Evolutionary conservation across 2,113 vertebrate genomes (phyloP), one percentile per base, ranked within the genome.

Genomic region (Micronycteris hirsuta): DNA sequence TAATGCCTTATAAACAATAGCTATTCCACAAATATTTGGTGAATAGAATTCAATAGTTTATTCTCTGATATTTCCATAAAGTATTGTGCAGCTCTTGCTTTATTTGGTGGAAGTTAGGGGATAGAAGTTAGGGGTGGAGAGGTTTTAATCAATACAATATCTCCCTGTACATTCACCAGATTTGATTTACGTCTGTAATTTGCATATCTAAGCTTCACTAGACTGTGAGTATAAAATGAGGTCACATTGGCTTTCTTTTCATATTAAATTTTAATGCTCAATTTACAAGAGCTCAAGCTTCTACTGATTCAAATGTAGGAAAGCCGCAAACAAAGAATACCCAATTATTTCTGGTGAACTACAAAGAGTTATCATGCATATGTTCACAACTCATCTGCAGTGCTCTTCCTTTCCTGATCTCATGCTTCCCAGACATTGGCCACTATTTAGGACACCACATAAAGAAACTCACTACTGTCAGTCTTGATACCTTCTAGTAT

Each of bases 241-340:
- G 88, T 95, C 80, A 94, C 17, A 83, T 16, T 94, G 83, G 47
- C 26, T 83, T 93, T 93, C 45, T 71, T 96, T 96, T 17, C 68
- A 92, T 74, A 92, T 96, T 86, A 95, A 89, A 92, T 31, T 90
- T 96, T 95, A 94, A 89, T 89, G 61, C 5, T 49, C 28, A 71
- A 33, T 94, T 95, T 94, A 38, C 16, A 92, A 86, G 6, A 89
- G 19, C 61, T 90, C 76, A 87, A 71, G 12, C 22, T 14, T 96
- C 33, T 54, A 63, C 43, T 49, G 20, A 73, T 13, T 89, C 4
- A 2, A 80, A 74, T 83, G 11, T 61, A 96, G 74, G 47, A 67
- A 74, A 86, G 7, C 16, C 38, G 45, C 15, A 61, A 61, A 52
- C 7, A 28, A 73, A 70, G 22, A 45, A 36, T 7, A 43, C 1